These are phyloP conservation scores for Anableps anableps DNA, from an alignment of 2,797 vertebrate genomes.

Conservation along the genomic window DNA sequence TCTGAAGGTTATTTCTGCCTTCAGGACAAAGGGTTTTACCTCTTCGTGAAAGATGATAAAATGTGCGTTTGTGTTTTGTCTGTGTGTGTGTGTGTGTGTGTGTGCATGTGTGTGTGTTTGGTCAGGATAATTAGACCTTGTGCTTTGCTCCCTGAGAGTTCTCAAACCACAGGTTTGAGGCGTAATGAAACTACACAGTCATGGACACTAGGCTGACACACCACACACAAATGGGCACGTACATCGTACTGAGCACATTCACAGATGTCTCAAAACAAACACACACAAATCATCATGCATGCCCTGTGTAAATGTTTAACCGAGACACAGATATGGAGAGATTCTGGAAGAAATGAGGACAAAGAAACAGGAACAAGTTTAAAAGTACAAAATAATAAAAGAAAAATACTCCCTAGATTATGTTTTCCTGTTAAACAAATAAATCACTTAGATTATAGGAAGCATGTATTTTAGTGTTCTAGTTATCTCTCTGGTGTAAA, in stretches of 20 bases:
- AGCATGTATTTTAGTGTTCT: neutral
- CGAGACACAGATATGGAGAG: neutral
- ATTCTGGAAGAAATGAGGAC: conserved; percentile 34
- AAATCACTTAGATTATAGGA: neutral
- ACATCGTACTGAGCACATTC: conserved; percentile 23
- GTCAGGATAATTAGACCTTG: conserved; percentile 77
- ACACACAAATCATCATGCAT: conserved; percentile 36
- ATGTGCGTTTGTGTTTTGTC: conserved; percentile 38
- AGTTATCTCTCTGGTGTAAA: conserved; percentile 3
- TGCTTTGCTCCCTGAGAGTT: conserved; percentile 69
- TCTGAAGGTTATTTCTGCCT: conserved; percentile 68
- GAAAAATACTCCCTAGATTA: conserved; percentile 23
- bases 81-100: neutral
- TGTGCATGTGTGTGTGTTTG: conserved; percentile 36
- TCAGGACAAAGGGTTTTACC: conserved; percentile 67
- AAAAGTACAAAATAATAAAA: conserved; percentile 14
- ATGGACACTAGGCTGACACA: conserved; percentile 59
- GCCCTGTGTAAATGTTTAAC: conserved; percentile 68
- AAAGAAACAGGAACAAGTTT: conserved; percentile 14
- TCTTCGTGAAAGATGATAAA: conserved; percentile 61
- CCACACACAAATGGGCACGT: conserved; percentile 26
- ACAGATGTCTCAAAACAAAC: conserved; percentile 58
- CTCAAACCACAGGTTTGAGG: conserved; percentile 71
- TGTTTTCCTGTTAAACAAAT: neutral
- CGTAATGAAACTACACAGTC: conserved; percentile 73